These are phyloP conservation scores for Sula dactylatra DNA, from an alignment of 2,113 vertebrate species.

Conservation along the genomic window DNA sequence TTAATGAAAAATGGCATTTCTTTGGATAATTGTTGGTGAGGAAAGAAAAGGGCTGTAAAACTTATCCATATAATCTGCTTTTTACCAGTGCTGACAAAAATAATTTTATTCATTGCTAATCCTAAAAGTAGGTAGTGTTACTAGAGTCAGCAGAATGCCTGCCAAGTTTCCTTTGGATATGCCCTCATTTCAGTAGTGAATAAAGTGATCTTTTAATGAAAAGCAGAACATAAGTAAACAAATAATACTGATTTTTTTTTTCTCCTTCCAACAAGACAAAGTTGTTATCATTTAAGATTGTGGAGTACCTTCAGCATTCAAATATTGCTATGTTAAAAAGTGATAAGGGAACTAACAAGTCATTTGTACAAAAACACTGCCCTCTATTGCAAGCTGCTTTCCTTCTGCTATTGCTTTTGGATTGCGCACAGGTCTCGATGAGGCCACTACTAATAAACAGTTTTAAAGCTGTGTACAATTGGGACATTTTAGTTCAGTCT, in stretches of 20 bases:
- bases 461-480: background rate
- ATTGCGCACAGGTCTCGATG: background rate
- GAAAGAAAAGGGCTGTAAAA: background rate
- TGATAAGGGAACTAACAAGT: background rate
- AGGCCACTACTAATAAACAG: background rate
- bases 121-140: background rate
- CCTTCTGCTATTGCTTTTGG: background rate
- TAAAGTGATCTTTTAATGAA: slow-evolving; percentile 12
- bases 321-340: background rate
- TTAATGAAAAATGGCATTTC: background rate
- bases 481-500: background rate
- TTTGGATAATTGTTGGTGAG: background rate
- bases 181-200: background rate
- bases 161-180: background rate
- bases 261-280: background rate
- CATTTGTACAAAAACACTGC: slow-evolving; percentile 14
- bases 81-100: background rate
- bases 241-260: background rate
- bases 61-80: background rate
- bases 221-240: slow-evolving; percentile 30
- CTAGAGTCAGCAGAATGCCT: background rate
- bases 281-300: background rate
- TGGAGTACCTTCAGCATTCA: background rate
- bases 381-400: slow-evolving; percentile 8
- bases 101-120: slow-evolving; percentile 16